Base-by-base conservation (phyloP, 2,888 invertebrate genomes). In the Xestobium rufovillosum region DNA sequence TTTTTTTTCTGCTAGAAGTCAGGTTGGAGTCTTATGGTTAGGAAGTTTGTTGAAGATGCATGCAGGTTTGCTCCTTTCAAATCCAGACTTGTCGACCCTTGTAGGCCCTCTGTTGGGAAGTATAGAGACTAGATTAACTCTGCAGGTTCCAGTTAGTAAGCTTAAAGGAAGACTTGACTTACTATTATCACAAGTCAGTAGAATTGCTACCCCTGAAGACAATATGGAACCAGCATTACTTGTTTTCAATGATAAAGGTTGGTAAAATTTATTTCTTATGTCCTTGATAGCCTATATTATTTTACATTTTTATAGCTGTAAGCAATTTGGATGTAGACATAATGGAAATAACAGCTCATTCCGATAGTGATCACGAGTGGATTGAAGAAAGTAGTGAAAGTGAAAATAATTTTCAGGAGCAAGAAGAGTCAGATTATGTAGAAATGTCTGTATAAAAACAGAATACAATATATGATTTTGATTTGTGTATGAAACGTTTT, bases 151-250 rank as follows among this genome's bases (percentile, higher is more conserved):
- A 29, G 56, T 79, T 40, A 71, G 70, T 29, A 68, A 68, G 50
- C 61, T 81, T 34, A 69, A 70, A 49, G 81, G 80, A 3, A 70
- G 78, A 30, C 63, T 81, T 23, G 72, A 76, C 44, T 65, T 80
- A 15, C 58, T 80, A 26, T 63, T 73, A 15, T 69, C 72, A 4
- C 73, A 76, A 56, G 65, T 75, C 31, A 61, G 62, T 27, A 57
- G 60, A 4, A 56, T 57, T n/a, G 36, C 48, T 9, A 26, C 34
- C 3, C 58, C 55, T 11, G 64, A 66, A 31, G 60, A 66, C 42
- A 54, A 64, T 12, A 66, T 67, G 14, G 66, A 67, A 32, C 60
- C 64, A 6, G 63, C 71, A 4, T 54, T 73, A 15, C 61, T 75
- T 10, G 63, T 71, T 35, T 75, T 71, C 55, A 70, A 73, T 53